Conservation (phyloP, 2,888 invertebrate species). For the Acanthococcus lagerstroemiae region DNA sequence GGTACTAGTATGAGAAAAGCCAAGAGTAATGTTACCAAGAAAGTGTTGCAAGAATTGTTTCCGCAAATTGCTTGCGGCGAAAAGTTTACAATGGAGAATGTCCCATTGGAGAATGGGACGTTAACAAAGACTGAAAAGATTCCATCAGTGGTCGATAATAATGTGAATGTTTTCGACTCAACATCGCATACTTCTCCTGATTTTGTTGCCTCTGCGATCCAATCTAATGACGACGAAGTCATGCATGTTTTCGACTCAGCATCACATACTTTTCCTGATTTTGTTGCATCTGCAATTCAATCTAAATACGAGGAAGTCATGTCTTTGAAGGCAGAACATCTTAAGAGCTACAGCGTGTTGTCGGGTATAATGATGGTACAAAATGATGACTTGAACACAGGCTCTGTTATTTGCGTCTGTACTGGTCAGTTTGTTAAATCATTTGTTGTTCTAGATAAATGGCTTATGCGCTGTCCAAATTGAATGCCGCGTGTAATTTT, state of each 20-base stretch:
- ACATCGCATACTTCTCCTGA: not conserved
- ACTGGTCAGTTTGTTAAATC: not conserved
- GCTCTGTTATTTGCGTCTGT: slow-evolving; percentile 60
- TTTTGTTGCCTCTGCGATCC: not conserved
- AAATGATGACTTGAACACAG: slow-evolving; percentile 18
- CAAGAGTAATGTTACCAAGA: slow-evolving; percentile 8
- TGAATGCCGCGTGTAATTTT: not conserved
- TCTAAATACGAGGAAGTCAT: slow-evolving; percentile 7
- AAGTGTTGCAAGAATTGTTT: slow-evolving; percentile 19
- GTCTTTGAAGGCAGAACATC: slow-evolving; percentile 7
- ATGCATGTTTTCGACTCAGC: not conserved
- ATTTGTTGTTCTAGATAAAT: no score
- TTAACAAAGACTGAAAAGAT: not conserved
- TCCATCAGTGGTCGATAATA: not conserved
- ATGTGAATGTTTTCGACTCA: no score
- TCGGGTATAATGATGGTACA: slow-evolving; percentile 23
- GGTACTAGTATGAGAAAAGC: slow-evolving; percentile 14
- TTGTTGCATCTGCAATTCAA: slow-evolving; percentile 8
- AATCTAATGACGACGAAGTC: slow-evolving; percentile 3
- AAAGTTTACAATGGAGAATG: not conserved
- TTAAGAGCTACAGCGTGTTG: slow-evolving; percentile 20
- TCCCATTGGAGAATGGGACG: not conserved
- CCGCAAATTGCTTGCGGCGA: not conserved
- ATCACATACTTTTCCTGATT: not conserved
- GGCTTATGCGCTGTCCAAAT: no score